Evolutionary conservation across 2,888 invertebrate genomes (phyloP), one percentile per base, ranked within the genome.

Genomic region (Pinctada fucata): DNA sequence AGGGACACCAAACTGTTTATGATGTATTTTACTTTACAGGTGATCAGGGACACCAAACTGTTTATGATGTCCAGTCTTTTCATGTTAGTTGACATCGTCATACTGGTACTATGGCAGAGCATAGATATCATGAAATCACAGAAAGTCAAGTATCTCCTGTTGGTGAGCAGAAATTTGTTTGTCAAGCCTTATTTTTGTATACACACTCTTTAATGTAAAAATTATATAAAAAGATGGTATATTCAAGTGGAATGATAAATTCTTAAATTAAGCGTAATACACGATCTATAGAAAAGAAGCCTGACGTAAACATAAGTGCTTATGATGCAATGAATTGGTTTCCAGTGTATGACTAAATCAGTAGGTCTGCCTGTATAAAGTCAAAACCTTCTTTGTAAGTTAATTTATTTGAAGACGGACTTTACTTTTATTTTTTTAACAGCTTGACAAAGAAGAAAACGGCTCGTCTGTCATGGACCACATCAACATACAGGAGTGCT

Each of bases 21-120:
- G 64, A 81, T 87, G 47, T 83, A n/a, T n/a, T n/a, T n/a, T n/a
- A n/a, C n/a, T n/a, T 67, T 84, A 0, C 79, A 90, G 90, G 83
- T 89, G 2, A 88, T 90, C 52, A 83, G 83, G 47, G 90, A 90
- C 76, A 74, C 80, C 45, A 84, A 83, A 45, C 83, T 90, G 5
- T 79, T 90, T 51, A 64, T 83, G 64, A 81, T 87, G 47, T 83
- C 87, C 8, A 73, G 81, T 10, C 78, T 81, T 4, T 75, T 89
- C 47, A 72, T 90, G 68, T 51, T 84, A 13, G 78, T 88, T 6
- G 90, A 90, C 79, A 78, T 86, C 13, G 80, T 84, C 3, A 69
- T 88, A 10, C 68, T 88, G 79, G 72, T 83, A 10, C 72, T 87
- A 4, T 88, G 90, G 88, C 88, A 89, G 66, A 79, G 84, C 10